phyloP scores from a whole-genome alignment of 2,888 invertebrate genomes.

The Chalcis sispes region DNA sequence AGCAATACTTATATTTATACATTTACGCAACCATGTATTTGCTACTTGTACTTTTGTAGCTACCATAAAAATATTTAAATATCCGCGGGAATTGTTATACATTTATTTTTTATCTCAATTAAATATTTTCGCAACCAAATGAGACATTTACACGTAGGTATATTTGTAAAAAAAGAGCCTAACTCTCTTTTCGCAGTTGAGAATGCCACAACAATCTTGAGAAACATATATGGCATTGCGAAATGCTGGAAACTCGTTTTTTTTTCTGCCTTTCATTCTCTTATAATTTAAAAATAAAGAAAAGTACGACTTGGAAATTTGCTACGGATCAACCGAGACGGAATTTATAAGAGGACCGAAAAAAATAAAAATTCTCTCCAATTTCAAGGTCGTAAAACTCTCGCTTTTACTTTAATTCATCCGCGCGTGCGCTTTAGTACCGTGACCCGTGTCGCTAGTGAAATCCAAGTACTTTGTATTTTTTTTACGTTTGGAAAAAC shows the following conservation, averaged over 20 bases:
- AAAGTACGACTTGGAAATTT: conserved; percentile 28
- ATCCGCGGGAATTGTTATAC: too few relatives aligned
- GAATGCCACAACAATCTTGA: conserved; percentile 4
- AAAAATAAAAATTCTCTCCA: conserved; percentile 54
- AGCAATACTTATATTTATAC: too few relatives aligned
- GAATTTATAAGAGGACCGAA: conserved; percentile 11
- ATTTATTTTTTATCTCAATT: too few relatives aligned
- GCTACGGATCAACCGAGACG: conserved; percentile 30
- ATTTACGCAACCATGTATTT: too few relatives aligned
- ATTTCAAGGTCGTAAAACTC: conserved; percentile 57
- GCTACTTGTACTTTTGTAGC: too few relatives aligned
- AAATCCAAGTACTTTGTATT: conserved; percentile 45
- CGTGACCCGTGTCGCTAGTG: conserved; percentile 45
- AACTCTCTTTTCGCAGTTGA: too few relatives aligned
- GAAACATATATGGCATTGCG: conserved; percentile 35
- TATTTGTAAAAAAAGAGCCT: too few relatives aligned
- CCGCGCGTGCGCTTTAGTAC: conserved; percentile 19
- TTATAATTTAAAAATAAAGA: conserved; percentile 26
- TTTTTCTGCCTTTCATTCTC: conserved; percentile 9
- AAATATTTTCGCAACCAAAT: too few relatives aligned
- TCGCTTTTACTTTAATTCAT: conserved; percentile 57
- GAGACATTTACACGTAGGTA: too few relatives aligned
- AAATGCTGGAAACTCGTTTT: conserved; percentile 42
- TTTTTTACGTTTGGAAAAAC: conserved; percentile 54
- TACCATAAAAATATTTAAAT: too few relatives aligned